Base-by-base conservation (phyloP, 2,113 vertebrate genomes). In the Rhinopomastus cyanomelas region DNA sequence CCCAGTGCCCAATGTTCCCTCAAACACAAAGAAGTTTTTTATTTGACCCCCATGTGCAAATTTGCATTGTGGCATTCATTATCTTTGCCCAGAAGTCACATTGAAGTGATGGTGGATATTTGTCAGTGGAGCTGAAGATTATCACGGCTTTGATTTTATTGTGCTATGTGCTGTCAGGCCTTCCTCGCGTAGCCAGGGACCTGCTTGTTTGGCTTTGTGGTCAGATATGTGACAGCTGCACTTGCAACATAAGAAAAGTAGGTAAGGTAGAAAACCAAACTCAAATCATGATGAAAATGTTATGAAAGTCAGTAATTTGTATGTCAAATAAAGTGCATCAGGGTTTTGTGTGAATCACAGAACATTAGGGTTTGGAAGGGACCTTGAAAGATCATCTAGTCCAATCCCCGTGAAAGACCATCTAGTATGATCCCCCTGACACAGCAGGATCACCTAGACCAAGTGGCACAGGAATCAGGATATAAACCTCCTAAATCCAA, bases 1-100 rank as follows among this genome's bases (percentile, higher is more conserved):
- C 90, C 94, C 95, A 97, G 96, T 93, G 96, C 78, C 66, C 87
- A 93, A 92, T 91, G 87, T 96, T 94, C 92, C 95, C 94, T 96
- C 96, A 97, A 95, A 97, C 90, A 96, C 95, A 95, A 91, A 97
- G 92, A 95, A 94, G 88, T 91, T 97, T 96, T 94, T 97, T 96
- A 95, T 96, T 97, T 98, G 96, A 98, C 96, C 93, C 87, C 26
- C 29, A 11, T 95, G 93, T 96, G 94, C 92, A 97, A 97, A 98
- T 98, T 96, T 97, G 92, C 95, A 92, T 97, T 97, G 92, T 80
- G 94, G 95, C 97, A 98, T 97, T 93, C 95, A 96, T 96, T 97
- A 96, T 94, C 95, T 97, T 95, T 95, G 79, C 81, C 71, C 84
- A 74, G 96, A 96, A 97, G 96, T 97, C 97, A 97, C 96, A 97